These are phyloP conservation scores for Heteromyza rotundicornis DNA, from an alignment of 2,888 invertebrate species.

Conservation along the genomic window DNA sequence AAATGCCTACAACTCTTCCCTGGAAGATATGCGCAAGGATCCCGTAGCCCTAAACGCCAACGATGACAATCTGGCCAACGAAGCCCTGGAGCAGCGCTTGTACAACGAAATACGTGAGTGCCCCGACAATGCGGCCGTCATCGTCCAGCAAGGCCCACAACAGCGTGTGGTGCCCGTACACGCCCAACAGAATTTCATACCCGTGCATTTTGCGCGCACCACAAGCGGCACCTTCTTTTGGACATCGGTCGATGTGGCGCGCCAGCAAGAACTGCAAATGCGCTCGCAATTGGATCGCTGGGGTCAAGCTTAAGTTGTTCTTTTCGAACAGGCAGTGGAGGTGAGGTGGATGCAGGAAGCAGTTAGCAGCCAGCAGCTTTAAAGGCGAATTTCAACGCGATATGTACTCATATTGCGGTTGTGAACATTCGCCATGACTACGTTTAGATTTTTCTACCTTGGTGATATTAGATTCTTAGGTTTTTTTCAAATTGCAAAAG, in stretches of 20 bases:
- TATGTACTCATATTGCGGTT: slow-evolving; percentile 14
- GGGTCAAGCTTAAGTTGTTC: slow-evolving; percentile 57
- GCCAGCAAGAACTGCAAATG: slow-evolving; percentile 43
- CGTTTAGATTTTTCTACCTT: slow-evolving; percentile 35
- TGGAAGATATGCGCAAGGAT: slow-evolving; percentile 60
- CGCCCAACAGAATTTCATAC: slow-evolving; percentile 60
- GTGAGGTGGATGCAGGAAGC: slow-evolving; percentile 3
- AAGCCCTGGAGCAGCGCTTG: slow-evolving; percentile 78
- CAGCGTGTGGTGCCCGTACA: slow-evolving; percentile 49
- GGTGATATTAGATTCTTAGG: slow-evolving; percentile 54
- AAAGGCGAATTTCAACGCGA: slow-evolving; percentile 41
- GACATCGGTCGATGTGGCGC: slow-evolving; percentile 66
- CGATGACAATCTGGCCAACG: slow-evolving; percentile 68
- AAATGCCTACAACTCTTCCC: slow-evolving; percentile 54
- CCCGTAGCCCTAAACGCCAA: slow-evolving; percentile 44
- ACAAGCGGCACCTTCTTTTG: slow-evolving; percentile 84
- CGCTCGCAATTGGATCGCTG: slow-evolving; percentile 52
- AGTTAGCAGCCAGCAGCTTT: slow-evolving; percentile 44
- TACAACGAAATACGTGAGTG: slow-evolving; percentile 74
- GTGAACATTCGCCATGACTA: slow-evolving; percentile 17
- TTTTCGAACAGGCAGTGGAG: too few species aligned
- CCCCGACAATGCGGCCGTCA: slow-evolving; percentile 72
- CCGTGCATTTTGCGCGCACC: slow-evolving; percentile 81
- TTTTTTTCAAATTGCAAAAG: slow-evolving; percentile 28
- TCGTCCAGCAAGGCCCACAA: slow-evolving; percentile 68